Percentiles rank a stretch among this genome's conserved stretches.
Evolutionary conservation across 1,140 invertebrate genomes (phyloP).

Genomic region (Drosophila nigromelanica): DNA sequence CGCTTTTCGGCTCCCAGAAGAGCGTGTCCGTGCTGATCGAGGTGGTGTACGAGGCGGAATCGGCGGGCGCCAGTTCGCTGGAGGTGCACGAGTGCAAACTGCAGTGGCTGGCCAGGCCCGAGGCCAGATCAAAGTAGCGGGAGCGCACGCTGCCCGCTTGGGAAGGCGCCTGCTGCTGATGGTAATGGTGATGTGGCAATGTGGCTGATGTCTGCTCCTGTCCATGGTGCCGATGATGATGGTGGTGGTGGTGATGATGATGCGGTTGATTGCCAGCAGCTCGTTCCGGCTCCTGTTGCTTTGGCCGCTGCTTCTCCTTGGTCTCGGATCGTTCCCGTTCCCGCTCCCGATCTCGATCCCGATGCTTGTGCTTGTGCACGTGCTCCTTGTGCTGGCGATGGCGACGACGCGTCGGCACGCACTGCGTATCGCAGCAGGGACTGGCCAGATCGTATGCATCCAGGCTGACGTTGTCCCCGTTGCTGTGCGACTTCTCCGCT

Average conservation of each 20-base stretch:
- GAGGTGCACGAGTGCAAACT: constrained; percentile 92
- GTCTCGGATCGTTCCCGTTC: constrained; percentile 60
- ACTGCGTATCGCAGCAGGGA: constrained; percentile 92
- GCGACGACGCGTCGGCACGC: constrained; percentile 89
- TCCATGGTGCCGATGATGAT: neutral
- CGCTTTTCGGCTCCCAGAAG: constrained; percentile 89
- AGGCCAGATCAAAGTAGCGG: constrained; percentile 86
- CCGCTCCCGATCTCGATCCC: constrained; percentile 76
- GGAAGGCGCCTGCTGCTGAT: constrained; percentile 56
- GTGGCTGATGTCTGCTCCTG: constrained; percentile 15
- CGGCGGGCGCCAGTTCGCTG: constrained; percentile 88
- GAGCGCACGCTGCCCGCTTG: constrained; percentile 69
- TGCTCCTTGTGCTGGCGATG: constrained; percentile 87
- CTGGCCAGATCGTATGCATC: constrained; percentile 93
- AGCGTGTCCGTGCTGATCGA: constrained; percentile 93
- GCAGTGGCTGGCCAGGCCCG: constrained; percentile 89
- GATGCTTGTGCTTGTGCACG: constrained; percentile 85
- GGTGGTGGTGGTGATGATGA: constrained; percentile 2
- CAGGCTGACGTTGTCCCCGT: constrained; percentile 88
- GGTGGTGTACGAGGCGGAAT: constrained; percentile 91
- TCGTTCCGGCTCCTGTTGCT: constrained; percentile 81
- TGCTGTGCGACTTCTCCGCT: constrained; percentile 64
- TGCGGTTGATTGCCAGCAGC: constrained; percentile 28
- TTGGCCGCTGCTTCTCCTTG: constrained; percentile 72
- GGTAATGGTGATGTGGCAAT: constrained; percentile 48